Evolutionary conservation across 2,888 invertebrate species (phyloP).

Genomic region (Andrena trimmerana): DNA sequence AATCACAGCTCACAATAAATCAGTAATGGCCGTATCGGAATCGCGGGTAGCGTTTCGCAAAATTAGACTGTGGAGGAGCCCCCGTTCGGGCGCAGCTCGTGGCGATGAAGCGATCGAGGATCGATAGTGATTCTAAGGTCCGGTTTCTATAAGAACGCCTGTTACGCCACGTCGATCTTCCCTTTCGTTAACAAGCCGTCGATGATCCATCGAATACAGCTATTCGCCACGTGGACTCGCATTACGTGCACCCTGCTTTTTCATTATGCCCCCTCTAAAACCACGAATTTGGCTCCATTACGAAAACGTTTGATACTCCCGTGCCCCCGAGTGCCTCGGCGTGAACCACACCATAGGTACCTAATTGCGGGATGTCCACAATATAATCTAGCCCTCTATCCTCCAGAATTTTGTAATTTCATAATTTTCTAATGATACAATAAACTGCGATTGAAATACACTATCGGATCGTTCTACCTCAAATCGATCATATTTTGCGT

Average conservation of each 20-base stretch:
- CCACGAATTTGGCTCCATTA: slow-evolving; percentile 78
- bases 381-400: neutral
- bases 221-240: slow-evolving; percentile 19
- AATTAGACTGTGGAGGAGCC: slow-evolving; percentile 12
- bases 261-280: slow-evolving; percentile 71
- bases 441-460: slow-evolving; percentile 17
- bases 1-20: slow-evolving; percentile 4
- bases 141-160: slow-evolving; percentile 45
- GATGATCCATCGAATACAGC: slow-evolving; percentile 31
- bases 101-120: slow-evolving; percentile 68
- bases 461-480: neutral
- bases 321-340: slow-evolving; percentile 54
- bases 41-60: neutral
- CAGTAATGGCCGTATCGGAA: slow-evolving; percentile 17
- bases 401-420: neutral
- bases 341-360: slow-evolving; percentile 10
- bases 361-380: neutral
- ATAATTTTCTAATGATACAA: neutral
- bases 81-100: slow-evolving; percentile 39
- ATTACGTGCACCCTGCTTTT: slow-evolving; percentile 58
- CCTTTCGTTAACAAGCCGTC: slow-evolving; percentile 64
- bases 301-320: slow-evolving; percentile 65
- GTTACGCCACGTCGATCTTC: slow-evolving; percentile 46
- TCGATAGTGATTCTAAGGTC: slow-evolving; percentile 46
- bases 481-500: too few species aligned